Evolutionary conservation across 2,888 invertebrate genomes (phyloP).

Genomic region (Rotaria magnacalcarata): DNA sequence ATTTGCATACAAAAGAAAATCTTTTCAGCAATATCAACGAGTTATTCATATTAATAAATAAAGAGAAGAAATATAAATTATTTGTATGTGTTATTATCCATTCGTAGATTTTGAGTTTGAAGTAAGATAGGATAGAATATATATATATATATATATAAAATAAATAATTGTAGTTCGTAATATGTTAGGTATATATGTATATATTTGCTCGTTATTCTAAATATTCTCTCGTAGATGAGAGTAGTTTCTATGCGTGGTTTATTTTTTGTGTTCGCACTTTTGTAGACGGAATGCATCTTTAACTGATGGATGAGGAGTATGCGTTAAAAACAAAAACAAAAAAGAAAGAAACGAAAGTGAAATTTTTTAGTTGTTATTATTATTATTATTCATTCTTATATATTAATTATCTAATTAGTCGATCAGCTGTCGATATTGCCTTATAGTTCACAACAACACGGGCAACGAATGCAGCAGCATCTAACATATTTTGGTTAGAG

Average conservation of each 20-base stretch:
- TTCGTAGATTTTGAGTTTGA: slow-evolving; percentile 16
- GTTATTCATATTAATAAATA: background rate
- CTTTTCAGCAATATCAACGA: background rate
- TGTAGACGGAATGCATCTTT: background rate
- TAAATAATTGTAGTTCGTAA: slow-evolving; percentile 18
- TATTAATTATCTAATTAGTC: slow-evolving; percentile 3
- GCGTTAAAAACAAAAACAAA: background rate
- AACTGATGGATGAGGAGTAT: background rate
- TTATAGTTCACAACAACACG: background rate
- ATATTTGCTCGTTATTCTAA: background rate
- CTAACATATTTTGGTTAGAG: background rate
- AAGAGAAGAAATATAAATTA: background rate
- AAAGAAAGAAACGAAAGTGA: background rate
- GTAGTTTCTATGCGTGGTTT: background rate
- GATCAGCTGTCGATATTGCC: background rate
- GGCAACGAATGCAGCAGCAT: background rate
- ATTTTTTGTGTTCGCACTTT: background rate
- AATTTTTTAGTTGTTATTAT: background rate
- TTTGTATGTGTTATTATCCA: background rate
- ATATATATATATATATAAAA: background rate
- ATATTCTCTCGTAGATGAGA: slow-evolving; percentile 6
- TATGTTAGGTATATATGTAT: slow-evolving; percentile 4
- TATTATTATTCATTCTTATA: background rate
- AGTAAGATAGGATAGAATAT: slow-evolving; percentile 12
- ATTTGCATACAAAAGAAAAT: background rate